Evolutionary conservation across 2,113 vertebrate species (phyloP).

Genomic region (Etheostoma cragini): DNA sequence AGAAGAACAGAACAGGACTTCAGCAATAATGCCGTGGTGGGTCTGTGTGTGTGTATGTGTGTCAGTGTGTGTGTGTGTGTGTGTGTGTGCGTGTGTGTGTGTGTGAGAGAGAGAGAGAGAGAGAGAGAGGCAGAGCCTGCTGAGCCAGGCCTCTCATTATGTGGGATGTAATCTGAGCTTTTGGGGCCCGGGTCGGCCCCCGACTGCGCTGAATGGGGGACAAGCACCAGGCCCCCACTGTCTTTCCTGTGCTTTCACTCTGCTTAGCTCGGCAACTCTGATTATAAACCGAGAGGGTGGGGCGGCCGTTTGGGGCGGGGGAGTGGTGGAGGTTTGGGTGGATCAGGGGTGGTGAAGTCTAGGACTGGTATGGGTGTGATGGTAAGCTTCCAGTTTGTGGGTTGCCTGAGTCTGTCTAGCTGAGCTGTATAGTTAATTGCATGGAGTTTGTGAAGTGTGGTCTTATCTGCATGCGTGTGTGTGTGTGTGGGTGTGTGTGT

Average conservation of each 20-base stretch:
- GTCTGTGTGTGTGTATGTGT: constrained; percentile 47
- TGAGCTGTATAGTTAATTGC: constrained; percentile 19
- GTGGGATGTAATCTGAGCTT: constrained; percentile 82
- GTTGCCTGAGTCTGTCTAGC: constrained; percentile 26
- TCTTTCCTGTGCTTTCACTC: constrained; percentile 82
- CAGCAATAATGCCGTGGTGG: constrained; percentile 67
- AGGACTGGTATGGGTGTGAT: constrained; percentile 28
- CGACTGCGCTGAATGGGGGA: constrained; percentile 73
- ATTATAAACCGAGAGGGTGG: constrained; percentile 69
- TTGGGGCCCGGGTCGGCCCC: constrained; percentile 69
- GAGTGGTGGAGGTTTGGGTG: constrained; percentile 51
- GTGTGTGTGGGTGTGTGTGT: background rate
- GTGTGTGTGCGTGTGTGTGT: background rate
- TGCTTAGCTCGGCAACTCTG: constrained; percentile 82
- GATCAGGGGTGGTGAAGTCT: constrained; percentile 49
- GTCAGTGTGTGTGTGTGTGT: constrained; percentile 9
- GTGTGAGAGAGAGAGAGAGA: constrained; percentile 18
- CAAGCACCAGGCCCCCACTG: constrained; percentile 66
- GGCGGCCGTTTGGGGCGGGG: constrained; percentile 54
- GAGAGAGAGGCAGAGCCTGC: constrained; percentile 72
- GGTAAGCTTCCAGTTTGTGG: constrained; percentile 29
- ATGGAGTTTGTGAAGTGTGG: constrained; percentile 19
- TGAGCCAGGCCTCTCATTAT: constrained; percentile 84
- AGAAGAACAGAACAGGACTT: constrained; percentile 72
- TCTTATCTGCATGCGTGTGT: constrained; percentile 20